Evolutionary conservation across 2,888 invertebrate species (phyloP), one percentile per base, ranked within the genome.

Genomic region (Drosophila gaucha): DNA sequence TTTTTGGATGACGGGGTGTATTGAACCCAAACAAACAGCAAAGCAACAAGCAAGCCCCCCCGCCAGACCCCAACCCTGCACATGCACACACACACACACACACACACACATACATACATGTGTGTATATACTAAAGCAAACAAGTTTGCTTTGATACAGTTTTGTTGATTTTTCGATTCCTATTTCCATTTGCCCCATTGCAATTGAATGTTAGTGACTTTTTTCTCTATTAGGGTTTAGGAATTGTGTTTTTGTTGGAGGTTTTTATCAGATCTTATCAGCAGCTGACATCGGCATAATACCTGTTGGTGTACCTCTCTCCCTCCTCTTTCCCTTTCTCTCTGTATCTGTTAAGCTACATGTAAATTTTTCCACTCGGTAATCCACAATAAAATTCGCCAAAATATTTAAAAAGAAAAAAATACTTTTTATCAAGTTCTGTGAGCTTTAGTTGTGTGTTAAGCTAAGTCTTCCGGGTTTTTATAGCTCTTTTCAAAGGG

Each of bases 141-240:
- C 80, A 76, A 74, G 74, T 79, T 86, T 79, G 70, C 72, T 88
- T 88, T 69, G 64, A 75, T 69, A 80, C 82, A 82, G 72, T 78
- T 82, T 50, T 70, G 54, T 74, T 57, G 66, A 70, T 60, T 46
- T 12, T 26, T 59, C 28, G 60, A 58, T 47, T 50, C 22, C 22
- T 14, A 47, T 63, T 62, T 47, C 47, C 28, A 59, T 59, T 35
- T 47, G 43, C 9, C 35, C 14, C 59, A 28, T 38, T 49, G 68
- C 54, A 74, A 55, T 38, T 44, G 35, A 18, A 47, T 38, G 14
- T 58, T 50, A 58, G 38, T 44, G 12, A 46, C 20, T 2, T 9
- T 1, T 30, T 6, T 3, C 16, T 30, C 4, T 2, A 18, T 47
- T 18, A 6, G 30, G 49, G 41, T 62, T 39, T 74, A 62, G 10